These are phyloP conservation scores for Polydrusus tereticollis DNA, from an alignment of 2,888 invertebrate genomes.

Conservation along the genomic window DNA sequence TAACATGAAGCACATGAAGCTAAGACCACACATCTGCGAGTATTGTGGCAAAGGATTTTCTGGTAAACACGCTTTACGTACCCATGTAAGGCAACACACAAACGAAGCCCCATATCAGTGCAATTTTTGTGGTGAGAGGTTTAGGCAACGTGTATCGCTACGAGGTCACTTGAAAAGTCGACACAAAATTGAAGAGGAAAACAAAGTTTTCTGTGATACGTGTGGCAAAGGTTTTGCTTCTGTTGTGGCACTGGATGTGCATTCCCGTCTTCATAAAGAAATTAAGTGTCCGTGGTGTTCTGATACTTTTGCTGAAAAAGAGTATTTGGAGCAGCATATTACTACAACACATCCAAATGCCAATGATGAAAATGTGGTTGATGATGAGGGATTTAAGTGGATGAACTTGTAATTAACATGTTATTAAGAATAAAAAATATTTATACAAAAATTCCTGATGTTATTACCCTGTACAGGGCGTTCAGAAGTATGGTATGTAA, in stretches of 20 bases:
- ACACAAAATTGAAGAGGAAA: slow-evolving; percentile 56
- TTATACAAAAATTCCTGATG: no score
- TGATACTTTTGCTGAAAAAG: slow-evolving; percentile 53
- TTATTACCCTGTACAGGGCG: no score
- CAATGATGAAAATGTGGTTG: slow-evolving; percentile 5
- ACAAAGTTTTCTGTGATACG: slow-evolving; percentile 53
- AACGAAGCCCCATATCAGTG: slow-evolving; percentile 59
- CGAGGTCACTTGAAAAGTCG: slow-evolving; percentile 59
- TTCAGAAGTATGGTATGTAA: no score
- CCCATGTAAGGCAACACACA: slow-evolving; percentile 60
- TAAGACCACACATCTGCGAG: slow-evolving; percentile 57
- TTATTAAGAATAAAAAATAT: no score
- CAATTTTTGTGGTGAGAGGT: slow-evolving; percentile 57
- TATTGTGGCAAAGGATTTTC: slow-evolving; percentile 59
- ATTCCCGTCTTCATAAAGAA: slow-evolving; percentile 53
- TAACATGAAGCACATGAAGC: slow-evolving; percentile 58
- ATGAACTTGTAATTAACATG: slow-evolving; percentile 19
- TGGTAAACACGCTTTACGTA: slow-evolving; percentile 56
- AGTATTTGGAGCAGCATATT: slow-evolving; percentile 52
- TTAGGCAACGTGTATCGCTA: slow-evolving; percentile 58
- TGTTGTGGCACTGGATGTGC: slow-evolving; percentile 55
- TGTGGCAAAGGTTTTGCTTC: slow-evolving; percentile 58
- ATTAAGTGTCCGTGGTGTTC: slow-evolving; percentile 54
- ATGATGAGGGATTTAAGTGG: slow-evolving; percentile 17
- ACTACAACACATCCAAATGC: slow-evolving; percentile 39